Evolutionary conservation across 2,888 invertebrate species (phyloP), one percentile per base, ranked within the genome.

Genomic region (Volucella inanis): DNA sequence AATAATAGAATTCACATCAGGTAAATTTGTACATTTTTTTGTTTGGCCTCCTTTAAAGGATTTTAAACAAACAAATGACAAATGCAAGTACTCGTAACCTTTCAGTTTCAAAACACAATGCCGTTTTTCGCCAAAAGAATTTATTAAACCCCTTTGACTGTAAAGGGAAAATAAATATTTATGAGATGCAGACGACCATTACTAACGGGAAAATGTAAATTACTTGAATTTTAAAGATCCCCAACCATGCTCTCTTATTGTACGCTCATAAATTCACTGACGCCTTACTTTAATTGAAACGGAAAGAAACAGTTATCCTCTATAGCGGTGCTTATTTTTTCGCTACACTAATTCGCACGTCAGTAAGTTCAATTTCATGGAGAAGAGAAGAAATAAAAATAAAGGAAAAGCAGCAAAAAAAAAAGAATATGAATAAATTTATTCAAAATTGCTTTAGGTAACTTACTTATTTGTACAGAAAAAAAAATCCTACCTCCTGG

Each of bases 151-250:
- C 45, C 43, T 43, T 54, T 8, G 22, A 18, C 22, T 22, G 38
- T 31, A 31, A 8, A n/a, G 18, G 6, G 18, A 52, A 45, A n/a
- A 54, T 75, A 65, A 65, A 75, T 65, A 65, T 75, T 57, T 75
- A 67, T 65, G 75, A 65, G 50, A 31, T 6, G 31, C 31, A 31
- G 31, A 31, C 50, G 75, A 65, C 64, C 75, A 57, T 75, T 57
- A 57, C 49, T 47, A 74, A 38, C 31, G 31, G 43, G 50, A 57
- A 75, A 75, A 75, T 65, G 75, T 41, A 75, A 75, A 75, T 75
- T 59, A 43, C 50, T 50, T 75, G 65, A 75, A 57, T 50, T 75
- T 75, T 75, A 18, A 72, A 62, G 59, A 22, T 38, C 43, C 12
- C 39, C 31, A 6, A 10, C 43, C 43, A 18, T 61, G 15, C 10